Evolutionary conservation across 2,888 invertebrate species (phyloP), one percentile per base, ranked within the genome.

Genomic region (Rhabditoides inermis): DNA sequence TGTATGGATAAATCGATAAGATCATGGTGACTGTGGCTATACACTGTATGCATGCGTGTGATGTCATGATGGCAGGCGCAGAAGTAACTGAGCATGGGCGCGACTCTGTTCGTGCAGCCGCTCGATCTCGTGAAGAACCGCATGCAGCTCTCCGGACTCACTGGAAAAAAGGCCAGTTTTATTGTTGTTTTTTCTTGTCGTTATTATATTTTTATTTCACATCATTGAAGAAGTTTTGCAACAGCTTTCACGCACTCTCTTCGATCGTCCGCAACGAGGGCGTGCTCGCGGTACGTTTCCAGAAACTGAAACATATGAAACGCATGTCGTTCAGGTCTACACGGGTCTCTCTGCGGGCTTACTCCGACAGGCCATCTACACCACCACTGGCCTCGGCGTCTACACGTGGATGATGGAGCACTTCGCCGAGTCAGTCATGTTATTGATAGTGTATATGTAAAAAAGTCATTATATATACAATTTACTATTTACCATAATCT

Each of bases 51-150:
- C n/a, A n/a, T n/a, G n/a, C n/a, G n/a, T n/a, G n/a, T n/a, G n/a
- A n/a, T n/a, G n/a, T n/a, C n/a, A n/a, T n/a, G n/a, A n/a, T n/a
- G n/a, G n/a, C n/a, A n/a, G n/a, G n/a, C n/a, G n/a, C n/a, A n/a
- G n/a, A n/a, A n/a, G n/a, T n/a, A n/a, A n/a, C n/a, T n/a, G n/a
- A 91, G 91, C 50, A 95, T 94, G 90, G 85, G 84, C 25, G 95
- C 92, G 15, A 95, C 94, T 22, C 83, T 84, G 64, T 85, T 94
- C 65, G 95, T 95, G 1, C 95, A 98, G 77, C 95, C 95, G 0
- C 79, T 98, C 65, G 95, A 98, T 81, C 81, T 98, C 65, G 85
- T 98, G 30, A 98, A 98, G 79, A 95, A 91, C 68, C 83, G 95
- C 39, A 95, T 98, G 94, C 95, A 98, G 81, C 80, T 95, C 56